phyloP scores from a whole-genome alignment of 2,797 vertebrate genomes.

The Pangasius sanitwongsei region DNA sequence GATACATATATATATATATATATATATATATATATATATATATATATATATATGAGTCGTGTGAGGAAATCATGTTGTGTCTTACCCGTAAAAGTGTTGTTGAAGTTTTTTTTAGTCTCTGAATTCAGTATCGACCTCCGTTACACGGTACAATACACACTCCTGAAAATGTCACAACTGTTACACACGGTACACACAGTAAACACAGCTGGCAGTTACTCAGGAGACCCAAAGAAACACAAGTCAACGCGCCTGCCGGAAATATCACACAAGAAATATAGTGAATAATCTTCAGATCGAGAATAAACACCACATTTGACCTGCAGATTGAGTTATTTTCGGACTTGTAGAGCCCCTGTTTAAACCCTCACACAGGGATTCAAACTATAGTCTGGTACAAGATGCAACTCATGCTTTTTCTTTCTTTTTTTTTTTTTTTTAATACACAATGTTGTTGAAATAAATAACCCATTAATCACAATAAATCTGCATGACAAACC shows the following conservation, averaged over 20 bases:
- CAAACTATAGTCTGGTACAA: not conserved
- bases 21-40: too few relatives aligned
- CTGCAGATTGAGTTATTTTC: not conserved
- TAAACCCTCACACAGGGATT: not conserved
- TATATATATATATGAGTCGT: slow-evolving; percentile 58
- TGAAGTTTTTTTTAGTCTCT: slow-evolving; percentile 79
- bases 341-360: not conserved
- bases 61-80: slow-evolving; percentile 78
- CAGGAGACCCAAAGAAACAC: not conserved
- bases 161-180: slow-evolving; percentile 79
- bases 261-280: not conserved
- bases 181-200: slow-evolving; percentile 68
- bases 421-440: not conserved
- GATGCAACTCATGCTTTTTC: not conserved
- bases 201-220: slow-evolving; percentile 43
- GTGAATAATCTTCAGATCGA: not conserved
- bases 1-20: too few relatives aligned
- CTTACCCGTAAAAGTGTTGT: slow-evolving; percentile 79
- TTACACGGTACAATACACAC: slow-evolving; percentile 77
- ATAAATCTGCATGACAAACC: not conserved
- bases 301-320: not conserved
- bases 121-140: slow-evolving; percentile 68
- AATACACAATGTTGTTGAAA: not conserved
- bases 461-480: not conserved
- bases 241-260: not conserved